Conservation (phyloP, 2,888 invertebrate species). For the Limnephilus auricula region DNA sequence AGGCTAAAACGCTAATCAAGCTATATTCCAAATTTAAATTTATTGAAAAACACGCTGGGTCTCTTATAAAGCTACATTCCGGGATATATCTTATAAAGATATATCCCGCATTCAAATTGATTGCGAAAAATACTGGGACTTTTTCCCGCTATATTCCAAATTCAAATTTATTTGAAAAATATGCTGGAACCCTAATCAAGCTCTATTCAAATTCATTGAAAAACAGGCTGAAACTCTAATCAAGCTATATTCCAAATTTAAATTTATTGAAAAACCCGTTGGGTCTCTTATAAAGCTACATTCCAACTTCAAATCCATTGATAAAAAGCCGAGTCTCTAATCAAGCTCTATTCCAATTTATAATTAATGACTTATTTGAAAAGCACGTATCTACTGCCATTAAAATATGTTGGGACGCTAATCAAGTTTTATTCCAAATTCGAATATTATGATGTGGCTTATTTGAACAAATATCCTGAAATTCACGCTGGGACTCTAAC, state of each 20-base stretch:
- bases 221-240: neutral
- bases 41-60: neutral
- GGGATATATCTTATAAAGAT: no score
- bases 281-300: neutral
- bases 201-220: neutral
- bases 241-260: neutral
- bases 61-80: neutral
- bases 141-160: no score
- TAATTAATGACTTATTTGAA: no score
- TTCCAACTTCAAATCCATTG: neutral
- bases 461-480: neutral
- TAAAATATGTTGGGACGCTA: no score
- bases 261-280: neutral
- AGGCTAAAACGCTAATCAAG: neutral
- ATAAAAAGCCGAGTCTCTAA: neutral
- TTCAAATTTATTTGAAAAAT: neutral
- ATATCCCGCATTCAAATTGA: no score
- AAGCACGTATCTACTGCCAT: no score
- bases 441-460: neutral
- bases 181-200: neutral
- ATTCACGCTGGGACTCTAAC: neutral
- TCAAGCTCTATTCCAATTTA: neutral
- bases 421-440: neutral
- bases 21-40: neutral
- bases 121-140: neutral